Percentiles rank a stretch among this genome's conserved stretches.
phyloP scores from a whole-genome alignment of 2,888 invertebrate genomes.

The Spicauda simplicius region DNA sequence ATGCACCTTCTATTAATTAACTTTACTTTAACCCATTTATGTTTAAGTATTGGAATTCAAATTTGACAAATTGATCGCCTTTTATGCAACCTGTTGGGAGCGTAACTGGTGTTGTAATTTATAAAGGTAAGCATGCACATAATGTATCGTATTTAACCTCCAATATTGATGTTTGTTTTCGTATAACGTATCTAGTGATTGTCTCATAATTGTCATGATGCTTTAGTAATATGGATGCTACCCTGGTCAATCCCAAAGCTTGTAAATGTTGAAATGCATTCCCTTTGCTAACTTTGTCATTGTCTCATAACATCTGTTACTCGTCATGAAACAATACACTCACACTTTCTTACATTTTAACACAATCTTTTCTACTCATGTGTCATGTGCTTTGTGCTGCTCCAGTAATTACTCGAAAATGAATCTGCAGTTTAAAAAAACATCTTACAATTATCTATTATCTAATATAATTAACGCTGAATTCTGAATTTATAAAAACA shows the following conservation, averaged over 20 bases:
- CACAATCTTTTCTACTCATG: conserved; percentile 38
- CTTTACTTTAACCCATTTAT: conserved; percentile 75
- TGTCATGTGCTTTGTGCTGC: conserved; percentile 45
- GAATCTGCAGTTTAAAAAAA: conserved; percentile 24
- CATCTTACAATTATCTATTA: background rate
- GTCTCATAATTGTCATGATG: conserved; percentile 45
- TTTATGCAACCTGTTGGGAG: conserved; percentile 83
- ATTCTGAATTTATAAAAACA: background rate
- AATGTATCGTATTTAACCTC: conserved; percentile 66
- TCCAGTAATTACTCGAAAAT: conserved; percentile 41
- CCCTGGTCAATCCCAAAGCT: conserved; percentile 39
- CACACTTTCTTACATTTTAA: conserved; percentile 40
- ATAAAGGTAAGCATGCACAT: conserved; percentile 84
- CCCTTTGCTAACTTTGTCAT: conserved; percentile 39
- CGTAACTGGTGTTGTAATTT: conserved; percentile 83
- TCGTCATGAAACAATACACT: conserved; percentile 32
- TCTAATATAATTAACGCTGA: background rate
- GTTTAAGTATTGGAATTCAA: conserved; percentile 75
- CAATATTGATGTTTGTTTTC: conserved; percentile 45
- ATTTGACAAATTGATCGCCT: conserved; percentile 82
- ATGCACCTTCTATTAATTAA: conserved; percentile 75
- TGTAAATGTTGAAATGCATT: conserved; percentile 32
- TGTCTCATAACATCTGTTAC: conserved; percentile 26
- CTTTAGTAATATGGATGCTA: conserved; percentile 39
- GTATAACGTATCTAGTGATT: conserved; percentile 45